Conservation (phyloP, 2,888 invertebrate genomes). For the Zootermopsis nevadensis region DNA sequence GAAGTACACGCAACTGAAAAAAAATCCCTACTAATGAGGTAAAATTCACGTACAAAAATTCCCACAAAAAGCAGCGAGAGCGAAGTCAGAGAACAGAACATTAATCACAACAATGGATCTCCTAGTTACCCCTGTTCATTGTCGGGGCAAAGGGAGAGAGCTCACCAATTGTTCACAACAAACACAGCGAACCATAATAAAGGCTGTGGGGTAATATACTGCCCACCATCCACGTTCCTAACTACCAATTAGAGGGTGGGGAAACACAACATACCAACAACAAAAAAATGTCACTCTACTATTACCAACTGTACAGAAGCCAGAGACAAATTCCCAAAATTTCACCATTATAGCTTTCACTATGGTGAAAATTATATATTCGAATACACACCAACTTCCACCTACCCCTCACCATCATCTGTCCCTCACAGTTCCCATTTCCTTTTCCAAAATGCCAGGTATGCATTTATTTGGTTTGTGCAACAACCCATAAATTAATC, state of each 20-base stretch:
- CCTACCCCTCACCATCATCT: constrained; percentile 1
- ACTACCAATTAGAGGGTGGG: constrained; percentile 37
- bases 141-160: background rate
- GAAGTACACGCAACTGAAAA: background rate
- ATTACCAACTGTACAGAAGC: constrained; percentile 30
- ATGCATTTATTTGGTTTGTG: constrained; percentile 49
- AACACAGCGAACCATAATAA: constrained; percentile 37
- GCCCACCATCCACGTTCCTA: constrained; percentile 36
- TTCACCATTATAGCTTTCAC: constrained; percentile 15
- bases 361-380: constrained; percentile 41
- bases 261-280: background rate
- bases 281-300: constrained; percentile 34
- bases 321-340: constrained; percentile 36
- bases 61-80: constrained; percentile 15
- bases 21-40: background rate
- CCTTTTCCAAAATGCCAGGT: constrained; percentile 44
- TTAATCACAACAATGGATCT: constrained; percentile 38
- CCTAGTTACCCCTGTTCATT: constrained; percentile 36
- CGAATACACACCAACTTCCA: background rate
- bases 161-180: constrained; percentile 32
- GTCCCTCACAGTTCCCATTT: constrained; percentile 12
- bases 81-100: constrained; percentile 14
- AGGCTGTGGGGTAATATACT: constrained; percentile 42
- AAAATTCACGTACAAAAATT: background rate
- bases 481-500: constrained; percentile 50